Conservation (phyloP, 1,140 invertebrate species). For the Mylabris phalerata region DNA sequence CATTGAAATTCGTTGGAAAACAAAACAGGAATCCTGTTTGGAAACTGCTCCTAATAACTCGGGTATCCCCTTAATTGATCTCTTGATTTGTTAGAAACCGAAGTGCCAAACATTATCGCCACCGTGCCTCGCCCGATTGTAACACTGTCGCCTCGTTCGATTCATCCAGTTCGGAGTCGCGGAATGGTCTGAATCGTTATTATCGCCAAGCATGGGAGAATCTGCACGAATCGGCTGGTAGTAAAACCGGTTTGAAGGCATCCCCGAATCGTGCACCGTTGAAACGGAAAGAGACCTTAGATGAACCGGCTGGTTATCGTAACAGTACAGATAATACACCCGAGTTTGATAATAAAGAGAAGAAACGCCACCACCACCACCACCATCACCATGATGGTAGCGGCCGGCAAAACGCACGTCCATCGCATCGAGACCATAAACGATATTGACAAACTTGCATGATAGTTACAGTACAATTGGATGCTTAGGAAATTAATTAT, state of each 20-base stretch:
- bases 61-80: too few relatives aligned
- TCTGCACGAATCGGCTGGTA: slow-evolving; percentile 71
- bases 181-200: slow-evolving; percentile 71
- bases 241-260: slow-evolving; percentile 46
- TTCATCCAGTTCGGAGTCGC: slow-evolving; percentile 75
- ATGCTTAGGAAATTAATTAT: slow-evolving; percentile 21
- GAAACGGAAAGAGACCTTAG: slow-evolving; percentile 62
- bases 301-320: slow-evolving; percentile 51
- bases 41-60: too few relatives aligned
- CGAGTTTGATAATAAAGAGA: slow-evolving; percentile 63
- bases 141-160: slow-evolving; percentile 82
- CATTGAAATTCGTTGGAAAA: too few relatives aligned
- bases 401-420: slow-evolving; percentile 27
- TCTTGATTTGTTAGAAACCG: slow-evolving; percentile 52
- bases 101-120: slow-evolving; percentile 75
- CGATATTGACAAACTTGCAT: slow-evolving; percentile 37
- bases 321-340: slow-evolving; percentile 50
- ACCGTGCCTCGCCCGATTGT: slow-evolving; percentile 79
- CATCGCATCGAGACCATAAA: slow-evolving; percentile 27
- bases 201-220: slow-evolving; percentile 91
- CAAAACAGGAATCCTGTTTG: too few relatives aligned
- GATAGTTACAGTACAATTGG: slow-evolving; percentile 35
- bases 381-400: slow-evolving; percentile 57
- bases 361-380: slow-evolving; percentile 74
- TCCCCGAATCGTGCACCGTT: slow-evolving; percentile 48